Evolutionary conservation across 2,888 invertebrate genomes (phyloP).

Genomic region (Drosophila putrida): DNA sequence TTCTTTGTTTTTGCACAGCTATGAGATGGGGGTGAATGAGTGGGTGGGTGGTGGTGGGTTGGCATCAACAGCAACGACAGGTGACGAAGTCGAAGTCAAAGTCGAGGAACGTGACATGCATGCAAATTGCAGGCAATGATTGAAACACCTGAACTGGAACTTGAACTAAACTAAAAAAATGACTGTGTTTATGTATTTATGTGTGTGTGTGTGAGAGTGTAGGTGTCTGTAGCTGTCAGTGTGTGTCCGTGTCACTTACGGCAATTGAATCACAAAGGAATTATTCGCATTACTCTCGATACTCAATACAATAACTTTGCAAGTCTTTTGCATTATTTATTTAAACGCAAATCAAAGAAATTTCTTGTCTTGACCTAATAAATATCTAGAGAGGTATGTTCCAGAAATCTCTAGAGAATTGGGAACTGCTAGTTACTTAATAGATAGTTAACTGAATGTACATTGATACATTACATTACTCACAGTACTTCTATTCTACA

Average conservation of each 20-base stretch:
- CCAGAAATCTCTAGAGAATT: too few relatives aligned
- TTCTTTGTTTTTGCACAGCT: slow-evolving; percentile 22
- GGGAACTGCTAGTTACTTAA: too few relatives aligned
- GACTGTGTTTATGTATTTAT: neutral
- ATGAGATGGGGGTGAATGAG: neutral
- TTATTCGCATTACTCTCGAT: slow-evolving; percentile 36
- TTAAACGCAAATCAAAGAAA: too few relatives aligned
- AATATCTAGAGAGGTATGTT: too few relatives aligned
- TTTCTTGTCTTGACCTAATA: too few relatives aligned
- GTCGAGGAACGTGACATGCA: slow-evolving; percentile 67
- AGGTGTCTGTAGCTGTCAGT: neutral
- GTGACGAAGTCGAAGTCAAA: slow-evolving; percentile 47
- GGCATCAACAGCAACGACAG: slow-evolving; percentile 2
- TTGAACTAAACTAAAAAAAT: slow-evolving; percentile 35
- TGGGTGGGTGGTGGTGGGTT: too few relatives aligned
- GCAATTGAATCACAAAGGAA: slow-evolving; percentile 47
- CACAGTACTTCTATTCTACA: too few relatives aligned
- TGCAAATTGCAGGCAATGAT: slow-evolving; percentile 65
- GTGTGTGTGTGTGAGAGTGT: neutral
- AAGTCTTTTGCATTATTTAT: neutral
- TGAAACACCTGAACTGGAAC: slow-evolving; percentile 46
- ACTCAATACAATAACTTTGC: slow-evolving; percentile 18
- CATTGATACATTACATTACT: too few relatives aligned
- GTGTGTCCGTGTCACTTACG: slow-evolving; percentile 41
- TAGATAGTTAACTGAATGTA: too few relatives aligned